Evolutionary conservation across 2,113 vertebrate species (phyloP), one percentile per base, ranked within the genome.

Genomic region (Nesospiza acunhae): DNA sequence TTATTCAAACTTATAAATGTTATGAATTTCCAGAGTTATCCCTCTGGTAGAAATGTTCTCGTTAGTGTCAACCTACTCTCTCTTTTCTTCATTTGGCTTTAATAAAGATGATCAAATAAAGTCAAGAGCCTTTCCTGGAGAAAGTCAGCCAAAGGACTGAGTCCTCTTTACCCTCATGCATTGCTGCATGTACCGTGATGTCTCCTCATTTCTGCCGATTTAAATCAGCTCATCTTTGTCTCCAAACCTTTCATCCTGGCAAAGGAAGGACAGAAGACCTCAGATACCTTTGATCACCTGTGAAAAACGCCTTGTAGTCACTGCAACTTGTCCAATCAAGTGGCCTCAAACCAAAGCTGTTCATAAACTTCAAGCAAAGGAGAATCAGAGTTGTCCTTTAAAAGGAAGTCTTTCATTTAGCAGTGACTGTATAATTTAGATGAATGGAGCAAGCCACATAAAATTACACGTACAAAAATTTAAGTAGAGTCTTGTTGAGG

Each of bases 401-500:
- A 67, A 63, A 86, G 67, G 60, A 83, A 93, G 60, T 76, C 91
- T 94, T 98, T 95, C 83, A 78, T 92, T 94, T 94, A 92, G 39
- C 82, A 69, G 20, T 58, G 80, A 59, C 85, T 52, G 64, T 50
- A 49, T 89, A 91, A 94, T 97, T 97, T 92, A 94, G 68, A 88
- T 95, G 94, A 94, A 95, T 81, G 86, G 53, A 49, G 91, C 39
- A 80, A 94, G 90, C 92, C 73, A 83, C 76, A 69, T 89, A 77
- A 93, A 96, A 94, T 97, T 96, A 94, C 77, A 94, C 13, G 59
- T 87, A 95, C 72, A 90, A 96, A 97, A 96, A 95, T 96, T 83
- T 95, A 97, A 98, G 94, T 79, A 92, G 97, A 87, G 79, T 97
- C 90, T 90, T 91, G 97, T 97, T 93, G 96, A 98, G 92, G 95